These are phyloP conservation scores for Bilobella aurantiaca DNA, from an alignment of 1,140 invertebrate genomes.

Conservation along the genomic window DNA sequence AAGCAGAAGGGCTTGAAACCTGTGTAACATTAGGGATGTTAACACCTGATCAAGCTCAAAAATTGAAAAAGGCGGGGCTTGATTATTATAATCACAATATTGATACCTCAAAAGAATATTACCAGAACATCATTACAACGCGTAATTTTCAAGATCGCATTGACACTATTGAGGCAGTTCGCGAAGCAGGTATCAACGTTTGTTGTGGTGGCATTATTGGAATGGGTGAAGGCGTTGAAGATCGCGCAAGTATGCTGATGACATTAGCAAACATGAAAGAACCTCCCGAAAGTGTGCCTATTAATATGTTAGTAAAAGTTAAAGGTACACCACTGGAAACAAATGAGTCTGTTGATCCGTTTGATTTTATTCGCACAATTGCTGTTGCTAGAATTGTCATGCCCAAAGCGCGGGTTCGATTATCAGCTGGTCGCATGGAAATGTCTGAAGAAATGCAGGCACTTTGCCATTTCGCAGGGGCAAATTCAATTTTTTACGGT, in stretches of 20 bases:
- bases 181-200: constrained; percentile 29
- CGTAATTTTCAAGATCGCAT: constrained; percentile 26
- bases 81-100: constrained; percentile 35
- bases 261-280: constrained; percentile 16
- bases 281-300: constrained; percentile 31
- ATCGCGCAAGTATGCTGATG: constrained; percentile 19
- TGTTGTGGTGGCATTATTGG: constrained; percentile 34
- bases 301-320: constrained; percentile 27
- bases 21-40: constrained; percentile 32
- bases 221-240: constrained; percentile 25
- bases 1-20: constrained; percentile 31
- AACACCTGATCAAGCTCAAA: constrained; percentile 20
- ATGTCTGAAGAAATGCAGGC: constrained; percentile 30
- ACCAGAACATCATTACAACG: constrained; percentile 30
- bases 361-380: constrained; percentile 32
- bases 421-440: constrained; percentile 34
- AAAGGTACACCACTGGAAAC: constrained; percentile 30
- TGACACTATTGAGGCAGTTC: constrained; percentile 32
- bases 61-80: constrained; percentile 26
- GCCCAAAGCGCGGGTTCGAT: constrained; percentile 29
- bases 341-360: constrained; percentile 17
- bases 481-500: constrained; percentile 35
- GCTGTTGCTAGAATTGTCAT: constrained; percentile 32
- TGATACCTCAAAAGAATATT: constrained; percentile 32
- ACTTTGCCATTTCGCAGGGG: constrained; percentile 32